phyloP scores from a whole-genome alignment of 2,113 vertebrate species.

The Forbesichthys agassizii region DNA sequence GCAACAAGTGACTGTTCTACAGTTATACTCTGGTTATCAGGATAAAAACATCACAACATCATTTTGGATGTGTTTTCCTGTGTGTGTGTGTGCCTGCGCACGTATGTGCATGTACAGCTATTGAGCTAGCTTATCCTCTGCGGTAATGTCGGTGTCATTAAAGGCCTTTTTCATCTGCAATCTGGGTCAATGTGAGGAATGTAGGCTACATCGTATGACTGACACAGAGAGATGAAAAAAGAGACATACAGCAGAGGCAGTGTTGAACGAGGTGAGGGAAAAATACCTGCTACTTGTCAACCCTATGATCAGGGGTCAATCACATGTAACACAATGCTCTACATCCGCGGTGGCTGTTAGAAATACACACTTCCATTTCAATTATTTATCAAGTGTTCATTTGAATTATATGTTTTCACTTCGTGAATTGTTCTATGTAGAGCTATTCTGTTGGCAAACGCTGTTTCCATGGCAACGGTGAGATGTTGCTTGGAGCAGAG shows the following conservation, averaged over 20 bases:
- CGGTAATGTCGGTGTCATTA: slow-evolving; percentile 25
- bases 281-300: slow-evolving; percentile 13
- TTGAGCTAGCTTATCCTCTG: slow-evolving; percentile 10
- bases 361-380: not conserved
- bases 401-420: not conserved
- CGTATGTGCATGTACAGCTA: not conserved
- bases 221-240: not conserved
- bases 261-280: slow-evolving; percentile 5
- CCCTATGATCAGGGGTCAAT: slow-evolving; percentile 17
- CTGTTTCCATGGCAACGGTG: slow-evolving; percentile 54
- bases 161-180: slow-evolving; percentile 32
- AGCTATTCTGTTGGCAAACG: slow-evolving; percentile 1
- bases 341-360: not conserved
- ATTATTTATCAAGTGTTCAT: slow-evolving; percentile 4
- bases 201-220: slow-evolving; percentile 37
- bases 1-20: too few relatives aligned
- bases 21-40: too few relatives aligned
- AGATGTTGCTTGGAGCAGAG: slow-evolving; percentile 46
- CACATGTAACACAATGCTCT: slow-evolving; percentile 22
- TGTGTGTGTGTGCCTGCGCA: not conserved
- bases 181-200: slow-evolving; percentile 49
- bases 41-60: not conserved
- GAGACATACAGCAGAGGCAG: not conserved
- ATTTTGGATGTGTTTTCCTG: not conserved
- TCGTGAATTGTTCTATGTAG: slow-evolving; percentile 15